A percentile compares a stretch with the other conserved stretches of the same genome.
Evolutionary conservation across 2,797 vertebrate species (phyloP).

Genomic region (Microcaecilia unicolor): DNA sequence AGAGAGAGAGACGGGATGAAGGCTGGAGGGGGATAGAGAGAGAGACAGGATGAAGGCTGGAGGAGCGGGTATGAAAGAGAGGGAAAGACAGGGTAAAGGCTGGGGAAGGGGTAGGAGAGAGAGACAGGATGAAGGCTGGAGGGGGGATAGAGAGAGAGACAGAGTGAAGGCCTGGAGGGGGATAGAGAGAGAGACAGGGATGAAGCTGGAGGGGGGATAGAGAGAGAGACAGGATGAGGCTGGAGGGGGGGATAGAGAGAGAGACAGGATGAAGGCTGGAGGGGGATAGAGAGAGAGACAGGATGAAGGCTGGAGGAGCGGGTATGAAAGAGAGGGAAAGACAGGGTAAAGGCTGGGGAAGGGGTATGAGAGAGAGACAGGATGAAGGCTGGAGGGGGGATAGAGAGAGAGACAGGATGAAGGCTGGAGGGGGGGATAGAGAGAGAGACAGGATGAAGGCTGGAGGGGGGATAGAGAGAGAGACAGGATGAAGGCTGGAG

Average conservation of each 20-base stretch:
- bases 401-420: not conserved
- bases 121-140: not conserved
- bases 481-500: not conserved
- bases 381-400: not conserved
- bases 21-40: too few species aligned
- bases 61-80: too few species aligned
- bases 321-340: too few species aligned
- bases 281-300: too few species aligned
- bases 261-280: not conserved
- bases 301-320: too few species aligned
- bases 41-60: too few species aligned
- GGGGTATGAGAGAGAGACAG: not conserved
- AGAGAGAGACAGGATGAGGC: not conserved
- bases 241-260: not conserved
- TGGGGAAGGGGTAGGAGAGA: not conserved
- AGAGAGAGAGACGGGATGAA: too few species aligned
- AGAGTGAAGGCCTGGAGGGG: not conserved
- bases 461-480: not conserved
- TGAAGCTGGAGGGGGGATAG: not conserved
- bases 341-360: too few species aligned
- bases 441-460: too few species aligned
- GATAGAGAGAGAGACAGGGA: too few species aligned
- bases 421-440: not conserved
- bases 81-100: not conserved
- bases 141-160: too few species aligned